A percentile compares a stretch with the other conserved stretches of the same genome.
Evolutionary conservation across 2,888 invertebrate species (phyloP).

Genomic region (Ceramica pisi): DNA sequence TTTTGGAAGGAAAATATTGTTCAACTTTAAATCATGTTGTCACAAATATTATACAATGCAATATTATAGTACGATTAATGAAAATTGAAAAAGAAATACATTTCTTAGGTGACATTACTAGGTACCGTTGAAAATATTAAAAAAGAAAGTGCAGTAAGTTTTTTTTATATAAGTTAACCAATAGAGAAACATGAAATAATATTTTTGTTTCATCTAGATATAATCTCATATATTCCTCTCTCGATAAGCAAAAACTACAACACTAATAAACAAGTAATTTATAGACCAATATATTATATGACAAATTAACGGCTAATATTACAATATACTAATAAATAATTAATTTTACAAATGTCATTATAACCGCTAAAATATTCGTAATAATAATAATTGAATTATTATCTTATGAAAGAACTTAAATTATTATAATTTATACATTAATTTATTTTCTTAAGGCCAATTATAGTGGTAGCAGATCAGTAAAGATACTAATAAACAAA

Average conservation of each 20-base stretch:
- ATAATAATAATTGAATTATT: slow-evolving; percentile 71
- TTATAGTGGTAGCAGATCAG: slow-evolving; percentile 56
- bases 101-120: slow-evolving; percentile 42
- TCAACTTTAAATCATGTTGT: neutral
- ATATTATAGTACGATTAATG: slow-evolving; percentile 38
- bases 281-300: slow-evolving; percentile 45
- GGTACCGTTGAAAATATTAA: slow-evolving; percentile 29
- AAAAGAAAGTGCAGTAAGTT: slow-evolving; percentile 45
- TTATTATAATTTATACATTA: slow-evolving; percentile 57
- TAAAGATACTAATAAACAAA: slow-evolving; percentile 41
- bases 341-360: slow-evolving; percentile 57
- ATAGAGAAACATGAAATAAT: slow-evolving; percentile 22
- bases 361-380: slow-evolving; percentile 66
- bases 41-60: slow-evolving; percentile 47
- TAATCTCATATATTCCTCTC: slow-evolving; percentile 51
- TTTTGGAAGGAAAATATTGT: slow-evolving; percentile 4
- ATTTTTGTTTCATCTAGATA: slow-evolving; percentile 29
- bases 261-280: slow-evolving; percentile 52
- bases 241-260: slow-evolving; percentile 61
- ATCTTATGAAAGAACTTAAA: slow-evolving; percentile 64
- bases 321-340: slow-evolving; percentile 52
- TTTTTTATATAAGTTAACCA: slow-evolving; percentile 37
- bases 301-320: slow-evolving; percentile 55
- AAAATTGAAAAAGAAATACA: slow-evolving; percentile 52
- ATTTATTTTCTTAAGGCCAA: slow-evolving; percentile 70